A percentile compares a stretch with the other conserved stretches of the same genome.
Conservation (phyloP, 2,797 vertebrate genomes). For the Coluber constrictor region DNA sequence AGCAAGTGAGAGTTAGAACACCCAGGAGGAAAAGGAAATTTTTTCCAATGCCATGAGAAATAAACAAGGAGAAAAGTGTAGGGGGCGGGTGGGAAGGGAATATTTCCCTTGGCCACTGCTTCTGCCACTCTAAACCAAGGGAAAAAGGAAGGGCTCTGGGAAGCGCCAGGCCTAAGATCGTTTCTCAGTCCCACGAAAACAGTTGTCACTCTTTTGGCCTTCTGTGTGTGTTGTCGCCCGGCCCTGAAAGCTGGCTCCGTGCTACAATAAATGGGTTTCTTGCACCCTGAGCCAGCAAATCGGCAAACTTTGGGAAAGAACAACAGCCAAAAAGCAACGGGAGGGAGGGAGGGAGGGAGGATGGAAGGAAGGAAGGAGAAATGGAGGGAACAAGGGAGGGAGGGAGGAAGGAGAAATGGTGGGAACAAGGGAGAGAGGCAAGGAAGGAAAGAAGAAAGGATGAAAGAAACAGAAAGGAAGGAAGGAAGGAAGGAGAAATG, state of each 20-base stretch:
- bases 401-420: too few species aligned
- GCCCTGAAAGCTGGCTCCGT: constrained; percentile 65
- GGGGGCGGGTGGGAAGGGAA: constrained; percentile 58
- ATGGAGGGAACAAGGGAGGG: too few species aligned
- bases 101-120: constrained; percentile 80
- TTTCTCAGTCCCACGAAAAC: constrained; percentile 76
- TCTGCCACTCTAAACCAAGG: constrained; percentile 74
- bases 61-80: constrained; percentile 72
- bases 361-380: too few species aligned
- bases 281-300: constrained; percentile 80
- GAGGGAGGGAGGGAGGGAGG: not conserved
- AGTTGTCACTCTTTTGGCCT: constrained; percentile 83
- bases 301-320: constrained; percentile 78
- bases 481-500: too few species aligned
- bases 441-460: not conserved
- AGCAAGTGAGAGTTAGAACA: constrained; percentile 89
- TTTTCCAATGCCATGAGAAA: constrained; percentile 84
- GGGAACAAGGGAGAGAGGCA: too few species aligned
- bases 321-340: constrained; percentile 66
- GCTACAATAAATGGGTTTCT: constrained; percentile 79
- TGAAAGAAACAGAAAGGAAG: too few species aligned
- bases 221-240: constrained; percentile 76
- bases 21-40: constrained; percentile 82
- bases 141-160: constrained; percentile 76
- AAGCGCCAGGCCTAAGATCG: constrained; percentile 74